A percentile compares a stretch with the other conserved stretches of the same genome.
These are phyloP conservation scores for Bufotes viridis DNA, from an alignment of 2,797 vertebrate genomes.

Conservation along the genomic window DNA sequence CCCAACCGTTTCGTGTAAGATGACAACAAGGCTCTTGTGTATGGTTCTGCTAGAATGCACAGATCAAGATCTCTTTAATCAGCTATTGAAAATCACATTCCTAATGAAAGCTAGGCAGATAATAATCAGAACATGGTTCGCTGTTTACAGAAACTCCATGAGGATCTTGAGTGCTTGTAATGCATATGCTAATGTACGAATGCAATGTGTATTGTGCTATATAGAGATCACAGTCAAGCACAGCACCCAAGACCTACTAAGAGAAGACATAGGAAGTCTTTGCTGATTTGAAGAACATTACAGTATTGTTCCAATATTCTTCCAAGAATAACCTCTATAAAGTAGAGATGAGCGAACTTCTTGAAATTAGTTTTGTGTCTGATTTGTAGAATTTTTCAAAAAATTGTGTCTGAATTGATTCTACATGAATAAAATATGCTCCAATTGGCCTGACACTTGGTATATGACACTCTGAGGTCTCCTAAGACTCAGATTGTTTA, in stretches of 20 bases:
- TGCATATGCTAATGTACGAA: conserved; percentile 42
- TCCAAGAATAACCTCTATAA: not conserved
- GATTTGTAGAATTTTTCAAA: no score
- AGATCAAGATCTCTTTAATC: conserved; percentile 60
- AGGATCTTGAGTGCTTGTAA: conserved; percentile 39
- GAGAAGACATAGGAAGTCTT: not conserved
- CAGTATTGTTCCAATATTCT: not conserved
- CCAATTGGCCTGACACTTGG: no score
- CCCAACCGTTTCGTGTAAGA: conserved; percentile 46
- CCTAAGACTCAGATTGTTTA: no score
- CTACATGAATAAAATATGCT: no score
- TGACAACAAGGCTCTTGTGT: conserved; percentile 57
- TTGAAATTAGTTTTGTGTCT: no score
- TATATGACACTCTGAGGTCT: no score
- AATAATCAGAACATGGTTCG: conserved; percentile 49
- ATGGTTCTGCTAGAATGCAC: conserved; percentile 49
- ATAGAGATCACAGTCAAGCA: conserved; percentile 11
- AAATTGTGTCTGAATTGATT: no score
- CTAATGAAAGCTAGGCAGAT: conserved; percentile 55
- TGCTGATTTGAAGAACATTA: not conserved
- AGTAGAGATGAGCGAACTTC: no score
- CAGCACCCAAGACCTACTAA: not conserved
- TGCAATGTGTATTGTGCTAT: conserved; percentile 1
- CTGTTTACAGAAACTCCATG: conserved; percentile 44
- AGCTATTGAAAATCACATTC: conserved; percentile 58